These are phyloP conservation scores for Venustoraphidia nigricollis DNA, from an alignment of 2,888 invertebrate genomes.

Conservation along the genomic window DNA sequence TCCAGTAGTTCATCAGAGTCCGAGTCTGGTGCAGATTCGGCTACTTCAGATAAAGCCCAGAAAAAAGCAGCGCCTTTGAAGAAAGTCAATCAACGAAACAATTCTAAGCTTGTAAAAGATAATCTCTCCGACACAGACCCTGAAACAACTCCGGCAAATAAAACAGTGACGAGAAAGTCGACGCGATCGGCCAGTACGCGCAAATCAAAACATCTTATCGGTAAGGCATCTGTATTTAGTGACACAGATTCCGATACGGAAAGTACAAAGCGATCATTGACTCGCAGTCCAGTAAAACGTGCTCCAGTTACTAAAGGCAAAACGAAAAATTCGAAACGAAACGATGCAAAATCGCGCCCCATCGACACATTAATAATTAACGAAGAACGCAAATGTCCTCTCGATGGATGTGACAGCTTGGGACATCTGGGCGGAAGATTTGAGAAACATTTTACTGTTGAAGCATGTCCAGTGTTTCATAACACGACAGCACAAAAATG, in stretches of 20 bases:
- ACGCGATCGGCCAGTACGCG: conserved; percentile 55
- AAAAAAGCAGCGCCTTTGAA: conserved; percentile 23
- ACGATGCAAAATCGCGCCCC: conserved; percentile 19
- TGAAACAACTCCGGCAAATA: conserved; percentile 19
- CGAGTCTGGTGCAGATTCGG: conserved; percentile 21
- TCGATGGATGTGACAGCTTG: conserved; percentile 76
- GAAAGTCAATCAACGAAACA: conserved; percentile 18
- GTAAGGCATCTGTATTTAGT: conserved; percentile 34
- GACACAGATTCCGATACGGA: conserved; percentile 56
- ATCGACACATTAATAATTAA: conserved; percentile 18
- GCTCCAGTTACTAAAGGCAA: conserved; percentile 32
- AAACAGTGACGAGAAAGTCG: conserved; percentile 41
- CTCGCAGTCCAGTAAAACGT: conserved; percentile 49
- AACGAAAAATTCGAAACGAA: conserved; percentile 27
- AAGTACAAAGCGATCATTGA: conserved; percentile 32
- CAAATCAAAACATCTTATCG: conserved; percentile 45
- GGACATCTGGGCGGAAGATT: conserved; percentile 76
- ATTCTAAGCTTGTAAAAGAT: conserved; percentile 8
- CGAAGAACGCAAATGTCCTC: conserved; percentile 63
- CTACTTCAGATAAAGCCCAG: conserved; percentile 18
- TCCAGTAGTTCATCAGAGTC: conserved; percentile 23
- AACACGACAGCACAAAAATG: conserved; percentile 64
- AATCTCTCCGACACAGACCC: conserved; percentile 22
- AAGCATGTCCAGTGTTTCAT: conserved; percentile 86
- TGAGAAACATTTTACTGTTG: conserved; percentile 71